Base-by-base conservation (phyloP, 1,140 invertebrate species). In the Danaus melanippus region DNA sequence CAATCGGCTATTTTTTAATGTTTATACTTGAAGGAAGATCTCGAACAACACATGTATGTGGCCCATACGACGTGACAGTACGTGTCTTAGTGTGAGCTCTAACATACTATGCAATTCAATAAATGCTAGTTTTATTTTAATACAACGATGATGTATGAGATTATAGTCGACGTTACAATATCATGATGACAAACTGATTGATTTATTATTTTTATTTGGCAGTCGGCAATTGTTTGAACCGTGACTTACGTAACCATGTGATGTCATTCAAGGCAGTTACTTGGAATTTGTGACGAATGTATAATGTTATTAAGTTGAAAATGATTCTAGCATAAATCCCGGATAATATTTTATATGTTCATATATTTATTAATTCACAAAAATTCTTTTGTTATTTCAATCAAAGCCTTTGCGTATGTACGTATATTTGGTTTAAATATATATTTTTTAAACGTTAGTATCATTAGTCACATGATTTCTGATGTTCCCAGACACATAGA, bases 381-480 rank as follows among this genome's bases (percentile, higher is more conserved):
- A 32, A 32, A 32, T 32, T 32, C 21, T 32, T 32, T 32, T 32
- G 15, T 1, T 15, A 15, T 15, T 15, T 1, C 15, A 32, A 32
- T 32, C 5, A 32, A 32, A 32, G 7, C 21, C 21, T 32, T 32
- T 32, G 21, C 4, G 7, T 32, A 32, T 32, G 6, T 32, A 32
- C 6, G 6, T 15, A 1, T 32, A 32, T 32, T 32, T 32, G 6
- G 56, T 69, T 69, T 71, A 76, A 69, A 49, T 65, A 59, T 50
- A 58, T 46, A 46, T 55, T 69, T 61, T 80, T 76, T 76, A 70
- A 70, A 63, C 67, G 63, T 61, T 43, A 62, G 63, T 66, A 76
- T 77, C 74, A 82, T 85, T 85, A 83, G 79, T 82, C 79, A 83
- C 82, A 83, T 82, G 79, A 85, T 80, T 83, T 73, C 68, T 77